Conservation (phyloP, 2,888 invertebrate species). For the Thereva nobilitata region DNA sequence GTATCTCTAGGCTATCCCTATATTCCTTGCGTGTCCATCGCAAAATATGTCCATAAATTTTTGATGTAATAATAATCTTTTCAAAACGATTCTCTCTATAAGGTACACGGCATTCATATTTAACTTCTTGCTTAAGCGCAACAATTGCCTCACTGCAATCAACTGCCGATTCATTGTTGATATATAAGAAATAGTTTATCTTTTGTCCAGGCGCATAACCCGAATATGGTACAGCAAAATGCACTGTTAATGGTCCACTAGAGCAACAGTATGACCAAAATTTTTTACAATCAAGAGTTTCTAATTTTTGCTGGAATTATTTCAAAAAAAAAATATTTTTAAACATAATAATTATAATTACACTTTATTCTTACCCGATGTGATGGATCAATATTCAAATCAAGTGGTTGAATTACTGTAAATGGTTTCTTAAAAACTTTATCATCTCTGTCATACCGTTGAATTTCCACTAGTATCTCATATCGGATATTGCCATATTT, state of each 20-base stretch:
- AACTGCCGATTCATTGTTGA: conserved; percentile 76
- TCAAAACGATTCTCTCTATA: conserved; percentile 56
- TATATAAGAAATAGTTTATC: conserved; percentile 69
- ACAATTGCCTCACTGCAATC: conserved; percentile 67
- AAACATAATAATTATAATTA: neutral
- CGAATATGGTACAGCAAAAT: conserved; percentile 64
- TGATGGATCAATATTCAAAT: conserved; percentile 75
- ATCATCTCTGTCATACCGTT: conserved; percentile 84
- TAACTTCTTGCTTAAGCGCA: conserved; percentile 67
- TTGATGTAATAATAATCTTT: conserved; percentile 53
- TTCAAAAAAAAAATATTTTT: neutral
- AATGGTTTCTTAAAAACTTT: conserved; percentile 79
- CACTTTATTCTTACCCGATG: conserved; percentile 63
- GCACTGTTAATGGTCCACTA: conserved; percentile 55
- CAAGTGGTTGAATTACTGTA: conserved; percentile 77
- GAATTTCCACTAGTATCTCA: conserved; percentile 75
- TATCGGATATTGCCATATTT: conserved; percentile 78
- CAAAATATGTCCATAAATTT: conserved; percentile 64
- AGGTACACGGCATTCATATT: conserved; percentile 55
- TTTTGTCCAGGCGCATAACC: conserved; percentile 79
- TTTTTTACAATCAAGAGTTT: conserved; percentile 55
- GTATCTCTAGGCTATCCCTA: conserved; percentile 68
- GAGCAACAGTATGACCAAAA: conserved; percentile 58
- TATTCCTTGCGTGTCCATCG: conserved; percentile 67
- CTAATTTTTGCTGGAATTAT: conserved; percentile 51